Percentiles rank a stretch among this genome's conserved stretches.
These are phyloP conservation scores for Eueremaeus valkanovi DNA, from an alignment of 2,888 invertebrate genomes.

Conservation along the genomic window DNA sequence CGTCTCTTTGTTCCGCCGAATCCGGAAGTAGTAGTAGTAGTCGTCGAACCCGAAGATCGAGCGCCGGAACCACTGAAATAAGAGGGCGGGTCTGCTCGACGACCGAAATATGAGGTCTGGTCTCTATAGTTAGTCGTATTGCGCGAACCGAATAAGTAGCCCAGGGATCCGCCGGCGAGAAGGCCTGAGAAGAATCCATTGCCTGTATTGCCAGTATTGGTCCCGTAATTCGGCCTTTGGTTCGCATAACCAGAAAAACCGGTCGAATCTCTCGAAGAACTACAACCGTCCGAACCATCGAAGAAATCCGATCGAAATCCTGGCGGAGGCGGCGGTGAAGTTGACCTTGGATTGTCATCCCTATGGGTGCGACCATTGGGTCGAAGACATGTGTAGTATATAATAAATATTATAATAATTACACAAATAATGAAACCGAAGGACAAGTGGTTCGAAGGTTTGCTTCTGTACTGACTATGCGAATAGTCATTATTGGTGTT, in stretches of 20 bases:
- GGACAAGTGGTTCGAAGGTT: slow-evolving; percentile 15
- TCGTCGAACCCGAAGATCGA: background rate
- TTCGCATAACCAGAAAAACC: background rate
- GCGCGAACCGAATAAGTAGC: slow-evolving; percentile 38
- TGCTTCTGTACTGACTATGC: background rate
- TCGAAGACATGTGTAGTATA: slow-evolving; percentile 37
- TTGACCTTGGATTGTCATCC: background rate
- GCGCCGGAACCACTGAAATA: background rate
- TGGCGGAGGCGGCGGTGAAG: slow-evolving; percentile 41
- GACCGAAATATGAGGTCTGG: slow-evolving; percentile 12
- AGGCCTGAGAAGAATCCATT: slow-evolving; percentile 33
- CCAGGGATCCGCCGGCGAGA: slow-evolving; percentile 31
- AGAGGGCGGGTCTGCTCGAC: background rate
- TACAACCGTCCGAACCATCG: background rate
- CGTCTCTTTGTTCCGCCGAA: slow-evolving; percentile 36
- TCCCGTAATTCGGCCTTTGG: background rate
- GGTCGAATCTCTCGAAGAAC: background rate
- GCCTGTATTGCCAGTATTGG: background rate
- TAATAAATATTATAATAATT: slow-evolving; percentile 34
- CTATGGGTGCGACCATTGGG: background rate
- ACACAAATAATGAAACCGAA: slow-evolving; percentile 16
- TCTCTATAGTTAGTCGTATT: slow-evolving; percentile 19
- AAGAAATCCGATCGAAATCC: slow-evolving; percentile 42
- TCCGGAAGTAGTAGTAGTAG: slow-evolving; percentile 33
- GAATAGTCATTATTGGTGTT: background rate